Evolutionary conservation across 2,888 invertebrate genomes (phyloP), one percentile per base, ranked within the genome.

Genomic region (Adela reaumurella): DNA sequence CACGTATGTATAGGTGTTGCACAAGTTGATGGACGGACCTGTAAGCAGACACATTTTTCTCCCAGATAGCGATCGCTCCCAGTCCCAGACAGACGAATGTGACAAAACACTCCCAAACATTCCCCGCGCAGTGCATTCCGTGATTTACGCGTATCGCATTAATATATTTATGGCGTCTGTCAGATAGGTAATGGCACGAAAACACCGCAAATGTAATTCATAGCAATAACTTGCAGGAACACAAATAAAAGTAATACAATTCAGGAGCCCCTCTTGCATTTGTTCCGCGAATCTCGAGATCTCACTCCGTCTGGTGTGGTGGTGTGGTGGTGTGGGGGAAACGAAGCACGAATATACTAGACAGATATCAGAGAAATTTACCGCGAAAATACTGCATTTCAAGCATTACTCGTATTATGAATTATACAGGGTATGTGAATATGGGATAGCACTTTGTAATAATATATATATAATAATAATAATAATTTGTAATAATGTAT

Each of bases 151-250:
- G 64, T 58, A 57, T 61, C 54, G 60, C 64, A 65, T 67, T 70
- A 69, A 74, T 67, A 70, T 74, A 76, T 74, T 77, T 74, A 76
- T 73, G 67, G 65, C 64, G 61, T 63, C 70, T 70, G 71, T 72
- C 73, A 67, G 58, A 61, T 73, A 74, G 74, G 77, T 77, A 76
- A 77, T 76, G 74, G 74, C 60, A 72, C 64, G 76, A 74, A 77
- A 70, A 73, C 70, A 74, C 73, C 72, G 64, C 70, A 63, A 68
- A 66, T 64, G 63, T 63, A 61, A 61, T 64, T 63, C 58, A 58
- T 54, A 58, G 64, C 63, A 61, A 64, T 70, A 68, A 66, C 62
- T 65, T 62, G 44, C 60, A 62, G 64, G 66, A 67, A 65, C 62
- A 66, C 62, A 66, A 68, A 70, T 67, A 67, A 65, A 66, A 66